Evolutionary conservation across 1,140 invertebrate genomes (phyloP).

Genomic region (Eriosoma lanigerum): DNA sequence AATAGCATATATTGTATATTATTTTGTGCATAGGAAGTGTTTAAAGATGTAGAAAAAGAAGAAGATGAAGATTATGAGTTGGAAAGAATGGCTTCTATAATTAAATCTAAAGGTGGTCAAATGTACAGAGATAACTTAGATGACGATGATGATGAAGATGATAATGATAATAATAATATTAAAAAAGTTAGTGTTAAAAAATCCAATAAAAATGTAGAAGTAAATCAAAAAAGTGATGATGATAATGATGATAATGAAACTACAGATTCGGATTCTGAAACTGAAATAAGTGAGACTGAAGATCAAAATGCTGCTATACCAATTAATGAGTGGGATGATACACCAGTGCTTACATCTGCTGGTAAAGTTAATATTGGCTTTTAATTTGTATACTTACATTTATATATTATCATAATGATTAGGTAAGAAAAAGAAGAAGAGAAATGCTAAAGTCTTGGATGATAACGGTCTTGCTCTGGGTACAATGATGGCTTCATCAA

Average conservation of each 20-base stretch:
- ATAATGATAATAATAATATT: constrained; percentile 5
- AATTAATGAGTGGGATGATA: constrained; percentile 45
- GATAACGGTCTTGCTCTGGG: constrained; percentile 86
- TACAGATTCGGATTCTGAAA: constrained; percentile 60
- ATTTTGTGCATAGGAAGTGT: constrained; percentile 67
- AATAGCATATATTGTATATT: background rate
- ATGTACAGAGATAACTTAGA: constrained; percentile 60
- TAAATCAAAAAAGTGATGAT: constrained; percentile 56
- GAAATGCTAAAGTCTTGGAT: constrained; percentile 73
- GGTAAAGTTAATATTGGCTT: background rate
- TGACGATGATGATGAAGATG: constrained; percentile 57
- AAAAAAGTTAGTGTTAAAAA: constrained; percentile 56
- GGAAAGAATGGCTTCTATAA: constrained; percentile 73
- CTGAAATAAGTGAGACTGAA: constrained; percentile 64
- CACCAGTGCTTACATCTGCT: constrained; percentile 28
- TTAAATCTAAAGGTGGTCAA: constrained; percentile 71
- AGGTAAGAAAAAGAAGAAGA: constrained; percentile 56
- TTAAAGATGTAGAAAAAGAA: constrained; percentile 78
- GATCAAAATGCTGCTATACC: constrained; percentile 35
- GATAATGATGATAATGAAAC: constrained; percentile 58
- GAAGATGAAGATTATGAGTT: constrained; percentile 85
- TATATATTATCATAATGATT: constrained; percentile 54
- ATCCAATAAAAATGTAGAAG: constrained; percentile 54
- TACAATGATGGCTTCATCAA: constrained; percentile 78
- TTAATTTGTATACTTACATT: background rate